A percentile compares a stretch with the other conserved stretches of the same genome.
Conservation (phyloP, 1,140 invertebrate species). For the Ectropis grisescens region DNA sequence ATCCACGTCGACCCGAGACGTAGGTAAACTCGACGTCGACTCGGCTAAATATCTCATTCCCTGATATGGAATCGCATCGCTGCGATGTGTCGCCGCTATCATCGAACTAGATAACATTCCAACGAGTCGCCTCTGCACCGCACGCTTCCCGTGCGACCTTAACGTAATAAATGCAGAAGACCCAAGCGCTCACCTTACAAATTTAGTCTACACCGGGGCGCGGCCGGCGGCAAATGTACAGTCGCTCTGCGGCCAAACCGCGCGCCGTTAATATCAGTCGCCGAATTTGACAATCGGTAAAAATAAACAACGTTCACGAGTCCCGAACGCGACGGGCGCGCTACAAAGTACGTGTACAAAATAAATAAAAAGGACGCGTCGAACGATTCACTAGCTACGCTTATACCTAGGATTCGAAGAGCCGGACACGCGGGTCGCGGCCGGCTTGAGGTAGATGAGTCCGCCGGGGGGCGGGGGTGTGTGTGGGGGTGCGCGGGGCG, state of each 20-base stretch:
- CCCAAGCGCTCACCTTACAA: slow-evolving; percentile 9
- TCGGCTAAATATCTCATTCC: slow-evolving; percentile 35
- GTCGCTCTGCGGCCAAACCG: not conserved
- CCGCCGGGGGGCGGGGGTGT: slow-evolving; percentile 1
- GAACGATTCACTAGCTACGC: slow-evolving; percentile 57
- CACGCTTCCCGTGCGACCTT: slow-evolving; percentile 18
- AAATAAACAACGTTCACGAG: not conserved
- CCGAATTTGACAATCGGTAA: no score
- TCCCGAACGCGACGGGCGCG: slow-evolving; percentile 3
- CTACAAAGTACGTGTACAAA: slow-evolving; percentile 18
- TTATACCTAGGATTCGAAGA: slow-evolving; percentile 62
- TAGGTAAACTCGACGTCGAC: slow-evolving; percentile 28
- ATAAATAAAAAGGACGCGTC: slow-evolving; percentile 45
- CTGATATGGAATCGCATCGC: slow-evolving; percentile 38
- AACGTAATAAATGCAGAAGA: slow-evolving; percentile 23
- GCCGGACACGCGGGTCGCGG: slow-evolving; percentile 28
- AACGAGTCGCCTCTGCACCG: slow-evolving; percentile 12
- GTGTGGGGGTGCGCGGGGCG: slow-evolving; percentile 12
- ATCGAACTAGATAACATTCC: not conserved
- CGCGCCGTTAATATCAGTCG: no score
- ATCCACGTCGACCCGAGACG: slow-evolving; percentile 32
- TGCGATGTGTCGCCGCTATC: slow-evolving; percentile 7
- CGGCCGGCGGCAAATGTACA: not conserved
- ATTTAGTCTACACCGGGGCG: not conserved
- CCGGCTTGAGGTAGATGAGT: slow-evolving; percentile 50